Evolutionary conservation across 2,797 vertebrate genomes (phyloP).

Genomic region (Chelmon rostratus): DNA sequence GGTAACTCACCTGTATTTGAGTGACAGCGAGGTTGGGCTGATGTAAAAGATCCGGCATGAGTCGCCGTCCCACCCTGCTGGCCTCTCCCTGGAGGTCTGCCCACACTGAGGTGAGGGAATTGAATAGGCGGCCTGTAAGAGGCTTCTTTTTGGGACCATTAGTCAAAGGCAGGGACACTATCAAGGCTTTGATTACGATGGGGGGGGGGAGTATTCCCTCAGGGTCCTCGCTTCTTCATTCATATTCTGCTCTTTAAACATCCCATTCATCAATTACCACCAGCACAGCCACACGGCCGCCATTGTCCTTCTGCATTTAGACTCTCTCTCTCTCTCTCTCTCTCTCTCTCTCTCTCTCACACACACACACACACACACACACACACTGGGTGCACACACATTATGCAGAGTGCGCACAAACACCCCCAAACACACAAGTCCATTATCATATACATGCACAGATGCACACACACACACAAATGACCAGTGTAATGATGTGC

Average conservation of each 20-base stretch:
- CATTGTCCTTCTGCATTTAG: constrained; percentile 52
- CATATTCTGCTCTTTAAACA: constrained; percentile 86
- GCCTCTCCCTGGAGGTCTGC: constrained; percentile 47
- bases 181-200: constrained; percentile 86
- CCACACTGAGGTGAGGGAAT: constrained; percentile 52
- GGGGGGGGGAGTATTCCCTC: constrained; percentile 86
- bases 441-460: constrained; percentile 23
- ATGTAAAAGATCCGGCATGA: constrained; percentile 9
- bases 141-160: constrained; percentile 81
- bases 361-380: constrained; percentile 16
- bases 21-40: constrained; percentile 23
- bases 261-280: constrained; percentile 87
- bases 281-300: constrained; percentile 28
- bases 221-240: constrained; percentile 85
- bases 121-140: constrained; percentile 79
- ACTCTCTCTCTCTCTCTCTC: too few relatives aligned
- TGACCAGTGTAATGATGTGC: background rate
- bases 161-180: constrained; percentile 86
- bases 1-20: constrained; percentile 44
- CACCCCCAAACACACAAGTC: constrained; percentile 20
- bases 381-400: constrained; percentile 18
- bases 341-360: too few relatives aligned
- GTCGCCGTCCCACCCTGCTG: constrained; percentile 4
- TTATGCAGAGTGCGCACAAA: constrained; percentile 31
- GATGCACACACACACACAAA: background rate